Conservation (phyloP, 2,888 invertebrate species). For the Deladenus siricidicola region DNA sequence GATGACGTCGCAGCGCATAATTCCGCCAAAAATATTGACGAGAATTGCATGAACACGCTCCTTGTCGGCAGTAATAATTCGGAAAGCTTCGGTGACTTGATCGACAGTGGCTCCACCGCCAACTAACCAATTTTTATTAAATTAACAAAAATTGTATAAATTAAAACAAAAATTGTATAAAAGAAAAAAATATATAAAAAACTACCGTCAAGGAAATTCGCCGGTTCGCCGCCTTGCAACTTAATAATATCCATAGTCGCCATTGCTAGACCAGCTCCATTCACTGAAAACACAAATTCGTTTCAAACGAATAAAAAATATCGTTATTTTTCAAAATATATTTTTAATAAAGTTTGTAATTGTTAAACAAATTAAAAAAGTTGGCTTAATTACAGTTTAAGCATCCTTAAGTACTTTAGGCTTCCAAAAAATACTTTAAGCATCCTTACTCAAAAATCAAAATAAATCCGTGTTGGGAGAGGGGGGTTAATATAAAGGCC, state of each 20-base stretch:
- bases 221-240: slow-evolving; percentile 87
- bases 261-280: slow-evolving; percentile 98
- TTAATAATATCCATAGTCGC: slow-evolving; percentile 99
- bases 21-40: slow-evolving; percentile 98
- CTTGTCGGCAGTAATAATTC: slow-evolving; percentile 58
- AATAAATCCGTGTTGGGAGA: no score
- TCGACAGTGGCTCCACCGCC: slow-evolving; percentile 90
- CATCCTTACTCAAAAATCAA: no score
- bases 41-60: slow-evolving; percentile 71
- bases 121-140: slow-evolving; percentile 11
- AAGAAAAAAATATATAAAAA: slow-evolving; percentile 53
- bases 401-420: no score
- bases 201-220: slow-evolving; percentile 85
- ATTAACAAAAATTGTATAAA: not conserved
- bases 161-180: not conserved
- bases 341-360: slow-evolving; percentile 2
- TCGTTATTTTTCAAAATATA: slow-evolving; percentile 3
- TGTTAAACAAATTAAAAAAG: slow-evolving; percentile 8
- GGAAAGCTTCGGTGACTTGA: slow-evolving; percentile 62
- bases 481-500: no score
- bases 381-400: no score
- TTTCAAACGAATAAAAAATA: not conserved
- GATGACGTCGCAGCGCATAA: slow-evolving; percentile 93
- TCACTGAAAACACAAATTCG: slow-evolving; percentile 63
- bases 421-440: no score